Conservation (phyloP, 2,113 vertebrate genomes). For the Corythoichthys haematopterus region DNA sequence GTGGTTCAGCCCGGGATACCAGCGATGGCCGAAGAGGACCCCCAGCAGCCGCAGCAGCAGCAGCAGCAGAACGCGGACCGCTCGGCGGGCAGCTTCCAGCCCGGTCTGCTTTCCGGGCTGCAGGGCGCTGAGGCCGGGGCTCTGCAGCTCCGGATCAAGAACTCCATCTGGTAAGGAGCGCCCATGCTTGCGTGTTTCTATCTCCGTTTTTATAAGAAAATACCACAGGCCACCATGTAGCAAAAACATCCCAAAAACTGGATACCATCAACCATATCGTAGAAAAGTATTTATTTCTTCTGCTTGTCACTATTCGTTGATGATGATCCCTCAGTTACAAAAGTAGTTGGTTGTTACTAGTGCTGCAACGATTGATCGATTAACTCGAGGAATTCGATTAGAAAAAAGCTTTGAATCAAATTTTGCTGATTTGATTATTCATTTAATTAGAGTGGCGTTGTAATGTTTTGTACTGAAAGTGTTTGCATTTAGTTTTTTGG, state of each 20-base stretch:
- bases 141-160: conserved; percentile 89
- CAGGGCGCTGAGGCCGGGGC: conserved; percentile 83
- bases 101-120: conserved; percentile 82
- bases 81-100: conserved; percentile 66
- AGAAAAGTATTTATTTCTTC: background rate
- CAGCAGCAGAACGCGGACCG: conserved; percentile 64
- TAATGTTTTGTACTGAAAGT: no score
- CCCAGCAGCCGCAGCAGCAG: conserved; percentile 60
- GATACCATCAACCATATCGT: background rate
- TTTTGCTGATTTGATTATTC: no score
- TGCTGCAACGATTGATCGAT: no score
- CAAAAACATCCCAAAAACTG: background rate
- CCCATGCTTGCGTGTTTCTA: background rate
- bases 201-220: background rate
- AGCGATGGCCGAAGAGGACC: conserved; percentile 82
- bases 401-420: no score
- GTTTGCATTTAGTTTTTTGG: no score
- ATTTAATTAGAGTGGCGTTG: no score
- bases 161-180: conserved; percentile 86
- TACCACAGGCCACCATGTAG: background rate
- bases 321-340: no score
- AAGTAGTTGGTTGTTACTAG: no score
- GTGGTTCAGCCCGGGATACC: conserved; percentile 50
- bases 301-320: no score
- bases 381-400: no score